A percentile compares a stretch with the other conserved stretches of the same genome.
phyloP scores from a whole-genome alignment of 2,113 vertebrate species.

The Chloropsis cyanopogon region DNA sequence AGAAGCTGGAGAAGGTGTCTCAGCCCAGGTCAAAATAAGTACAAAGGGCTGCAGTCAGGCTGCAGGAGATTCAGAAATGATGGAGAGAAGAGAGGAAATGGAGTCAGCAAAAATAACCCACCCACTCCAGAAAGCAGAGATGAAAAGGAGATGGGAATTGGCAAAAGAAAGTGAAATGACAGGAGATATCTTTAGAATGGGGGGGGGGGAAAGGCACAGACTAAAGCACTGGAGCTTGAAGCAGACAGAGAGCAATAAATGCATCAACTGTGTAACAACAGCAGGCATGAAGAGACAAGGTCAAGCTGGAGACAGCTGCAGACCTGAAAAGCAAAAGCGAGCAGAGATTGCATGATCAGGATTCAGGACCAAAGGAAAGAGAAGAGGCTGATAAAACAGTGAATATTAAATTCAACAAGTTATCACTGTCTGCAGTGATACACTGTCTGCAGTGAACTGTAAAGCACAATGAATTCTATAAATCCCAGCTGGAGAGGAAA shows the following conservation, averaged over 20 bases:
- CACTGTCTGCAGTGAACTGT: not conserved
- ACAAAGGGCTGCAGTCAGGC: not conserved
- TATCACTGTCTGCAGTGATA: not conserved
- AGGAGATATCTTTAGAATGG: not conserved
- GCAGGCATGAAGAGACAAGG: not conserved
- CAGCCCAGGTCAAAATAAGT: not conserved
- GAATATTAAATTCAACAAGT: not conserved
- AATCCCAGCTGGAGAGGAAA: not conserved
- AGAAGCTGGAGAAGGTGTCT: not conserved
- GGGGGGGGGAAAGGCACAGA: fast-evolving
- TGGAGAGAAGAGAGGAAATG: not conserved
- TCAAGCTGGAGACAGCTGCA: not conserved
- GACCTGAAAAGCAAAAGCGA: not conserved
- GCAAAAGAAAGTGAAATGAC: constrained; percentile 37
- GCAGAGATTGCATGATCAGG: not conserved
- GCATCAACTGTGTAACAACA: not conserved
- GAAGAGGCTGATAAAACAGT: not conserved
- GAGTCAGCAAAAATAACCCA: constrained; percentile 35
- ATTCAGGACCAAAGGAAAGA: not conserved
- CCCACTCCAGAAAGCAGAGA: not conserved
- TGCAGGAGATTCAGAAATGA: not conserved
- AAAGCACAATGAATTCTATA: not conserved
- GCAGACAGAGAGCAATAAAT: not conserved
- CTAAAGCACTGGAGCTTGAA: constrained; percentile 7
- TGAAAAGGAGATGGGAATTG: constrained; percentile 22